These are phyloP conservation scores for Ganaspis sp. DNA, from an alignment of 1,140 invertebrate species.

Conservation along the genomic window DNA sequence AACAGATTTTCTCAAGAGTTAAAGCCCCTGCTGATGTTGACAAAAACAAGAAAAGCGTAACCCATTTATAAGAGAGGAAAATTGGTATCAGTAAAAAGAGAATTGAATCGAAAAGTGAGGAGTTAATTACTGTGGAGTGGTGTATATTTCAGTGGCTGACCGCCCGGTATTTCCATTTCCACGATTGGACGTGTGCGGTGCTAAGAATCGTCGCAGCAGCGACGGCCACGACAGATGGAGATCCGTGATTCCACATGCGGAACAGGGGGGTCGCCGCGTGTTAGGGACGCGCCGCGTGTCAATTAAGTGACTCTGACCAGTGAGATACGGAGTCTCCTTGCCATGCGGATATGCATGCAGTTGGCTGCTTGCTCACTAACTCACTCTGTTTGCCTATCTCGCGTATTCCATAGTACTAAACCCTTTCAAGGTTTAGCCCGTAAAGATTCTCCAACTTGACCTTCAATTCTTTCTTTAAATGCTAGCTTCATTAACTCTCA, in stretches of 20 bases:
- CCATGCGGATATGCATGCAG: constrained; percentile 68
- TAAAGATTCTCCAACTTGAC: constrained; percentile 16
- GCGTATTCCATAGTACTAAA: constrained; percentile 25
- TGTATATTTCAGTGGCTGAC: background rate
- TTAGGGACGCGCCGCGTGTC: constrained; percentile 75
- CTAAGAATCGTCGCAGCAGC: constrained; percentile 61
- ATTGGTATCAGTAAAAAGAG: background rate
- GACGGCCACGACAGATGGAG: constrained; percentile 68
- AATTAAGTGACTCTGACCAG: constrained; percentile 74
- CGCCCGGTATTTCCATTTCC: constrained; percentile 62
- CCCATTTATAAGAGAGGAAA: no score
- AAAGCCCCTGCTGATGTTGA: no score
- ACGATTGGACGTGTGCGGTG: constrained; percentile 57
- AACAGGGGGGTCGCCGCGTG: constrained; percentile 73
- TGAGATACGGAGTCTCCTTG: constrained; percentile 74
- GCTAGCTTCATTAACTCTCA: constrained; percentile 4
- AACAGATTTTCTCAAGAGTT: no score
- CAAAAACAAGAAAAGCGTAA: no score
- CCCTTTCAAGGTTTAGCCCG: background rate
- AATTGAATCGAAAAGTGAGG: background rate
- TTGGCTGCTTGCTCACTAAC: constrained; percentile 35
- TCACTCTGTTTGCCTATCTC: constrained; percentile 36
- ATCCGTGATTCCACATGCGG: constrained; percentile 65
- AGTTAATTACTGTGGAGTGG: constrained; percentile 1
- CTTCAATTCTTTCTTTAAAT: constrained; percentile 22